A percentile compares a stretch with the other conserved stretches of the same genome.
Evolutionary conservation across 1,140 invertebrate species (phyloP).

Genomic region (Probaryconus sp.): DNA sequence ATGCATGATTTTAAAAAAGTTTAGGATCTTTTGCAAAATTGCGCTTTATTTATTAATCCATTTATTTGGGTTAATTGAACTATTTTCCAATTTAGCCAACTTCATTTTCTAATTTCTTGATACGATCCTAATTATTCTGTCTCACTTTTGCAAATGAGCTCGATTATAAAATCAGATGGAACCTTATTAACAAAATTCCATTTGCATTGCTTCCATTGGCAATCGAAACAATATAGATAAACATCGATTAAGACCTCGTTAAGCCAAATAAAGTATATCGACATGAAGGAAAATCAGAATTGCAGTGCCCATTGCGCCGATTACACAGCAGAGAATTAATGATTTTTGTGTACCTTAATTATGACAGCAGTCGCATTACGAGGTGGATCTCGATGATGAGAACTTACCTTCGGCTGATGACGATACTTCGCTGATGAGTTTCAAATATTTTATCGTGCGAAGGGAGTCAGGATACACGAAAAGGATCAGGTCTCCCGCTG

Average conservation of each 20-base stretch:
- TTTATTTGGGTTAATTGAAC: no score
- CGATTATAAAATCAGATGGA: neutral
- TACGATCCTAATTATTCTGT: no score
- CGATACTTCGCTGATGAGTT: slow-evolving; percentile 49
- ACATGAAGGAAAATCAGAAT: slow-evolving; percentile 18
- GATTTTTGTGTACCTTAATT: slow-evolving; percentile 56
- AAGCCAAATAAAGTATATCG: slow-evolving; percentile 21
- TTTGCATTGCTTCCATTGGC: no score
- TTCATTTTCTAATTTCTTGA: no score
- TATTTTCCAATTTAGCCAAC: no score
- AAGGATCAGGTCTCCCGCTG: slow-evolving; percentile 43
- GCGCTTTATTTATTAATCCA: no score
- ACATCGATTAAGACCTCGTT: slow-evolving; percentile 24
- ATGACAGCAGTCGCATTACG: slow-evolving; percentile 34
- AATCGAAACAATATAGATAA: neutral
- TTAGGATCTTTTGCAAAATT: no score
- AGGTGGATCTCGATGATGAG: slow-evolving; percentile 2
- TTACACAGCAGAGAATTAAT: slow-evolving; percentile 40
- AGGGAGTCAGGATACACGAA: slow-evolving; percentile 24
- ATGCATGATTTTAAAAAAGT: no score
- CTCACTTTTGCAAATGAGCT: no score
- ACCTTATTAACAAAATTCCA: no score
- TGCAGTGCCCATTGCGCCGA: slow-evolving; percentile 18
- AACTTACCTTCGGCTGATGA: slow-evolving; percentile 24
- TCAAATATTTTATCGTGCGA: slow-evolving; percentile 30